Conservation (phyloP, 2,888 invertebrate genomes). For the Tachina grossa region DNA sequence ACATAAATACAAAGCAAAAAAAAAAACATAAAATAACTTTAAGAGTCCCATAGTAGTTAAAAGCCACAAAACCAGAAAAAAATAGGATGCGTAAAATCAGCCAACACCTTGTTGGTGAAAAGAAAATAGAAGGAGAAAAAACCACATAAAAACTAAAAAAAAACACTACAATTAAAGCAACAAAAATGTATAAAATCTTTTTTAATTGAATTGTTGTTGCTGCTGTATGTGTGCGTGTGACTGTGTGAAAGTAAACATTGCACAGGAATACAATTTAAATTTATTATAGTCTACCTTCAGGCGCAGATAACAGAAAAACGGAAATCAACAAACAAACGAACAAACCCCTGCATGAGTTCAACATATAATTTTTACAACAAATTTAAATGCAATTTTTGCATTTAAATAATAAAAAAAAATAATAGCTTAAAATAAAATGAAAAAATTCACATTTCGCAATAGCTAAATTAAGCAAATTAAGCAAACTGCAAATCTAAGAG, state of each 20-base stretch:
- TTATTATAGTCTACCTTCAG: conserved; percentile 63
- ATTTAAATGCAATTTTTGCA: neutral
- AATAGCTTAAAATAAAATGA: conserved; percentile 15
- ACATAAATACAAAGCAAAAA: neutral
- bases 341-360: conserved; percentile 23
- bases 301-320: conserved; percentile 48
- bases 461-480: conserved; percentile 7
- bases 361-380: conserved; percentile 17
- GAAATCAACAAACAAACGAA: conserved; percentile 41
- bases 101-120: conserved; percentile 41
- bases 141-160: neutral
- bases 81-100: neutral
- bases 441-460: neutral
- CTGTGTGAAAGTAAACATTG: conserved; percentile 1
- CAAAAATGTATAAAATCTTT: conserved; percentile 21
- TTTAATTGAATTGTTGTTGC: conserved; percentile 10
- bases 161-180: neutral
- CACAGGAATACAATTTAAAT: conserved; percentile 28
- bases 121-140: conserved; percentile 1
- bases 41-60: conserved; percentile 13
- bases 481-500: conserved; percentile 3
- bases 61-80: neutral
- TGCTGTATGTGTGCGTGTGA: neutral
- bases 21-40: conserved; percentile 29
- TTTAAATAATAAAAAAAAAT: neutral